phyloP scores from a whole-genome alignment of 2,113 vertebrate species.

The Chaetura pelagica region DNA sequence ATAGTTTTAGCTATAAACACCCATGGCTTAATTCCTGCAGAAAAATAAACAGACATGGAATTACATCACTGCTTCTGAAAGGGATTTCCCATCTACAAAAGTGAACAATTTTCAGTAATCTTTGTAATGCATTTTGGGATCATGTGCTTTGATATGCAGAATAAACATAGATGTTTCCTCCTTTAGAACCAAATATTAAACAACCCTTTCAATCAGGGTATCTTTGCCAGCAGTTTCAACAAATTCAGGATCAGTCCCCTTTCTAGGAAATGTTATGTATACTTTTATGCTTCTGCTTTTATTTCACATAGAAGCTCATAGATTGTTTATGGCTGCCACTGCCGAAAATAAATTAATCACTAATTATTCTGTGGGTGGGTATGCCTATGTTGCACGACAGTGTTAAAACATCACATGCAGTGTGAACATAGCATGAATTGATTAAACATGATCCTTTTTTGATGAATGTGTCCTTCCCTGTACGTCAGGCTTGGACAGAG shows the following conservation, averaged over 20 bases:
- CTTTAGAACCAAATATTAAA: neutral
- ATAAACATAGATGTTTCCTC: neutral
- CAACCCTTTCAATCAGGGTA: neutral
- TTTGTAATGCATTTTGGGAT: neutral
- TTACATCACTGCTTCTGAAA: neutral
- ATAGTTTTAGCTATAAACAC: neutral
- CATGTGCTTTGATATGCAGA: neutral
- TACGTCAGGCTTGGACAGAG: neutral
- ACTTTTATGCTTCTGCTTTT: neutral
- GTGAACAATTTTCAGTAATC: neutral
- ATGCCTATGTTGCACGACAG: neutral
- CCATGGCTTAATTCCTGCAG: neutral
- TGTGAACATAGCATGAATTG: neutral
- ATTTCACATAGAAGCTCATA: neutral
- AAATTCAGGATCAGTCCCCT: neutral
- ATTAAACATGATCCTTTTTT: neutral
- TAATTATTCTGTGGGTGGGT: neutral
- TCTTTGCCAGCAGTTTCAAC: neutral
- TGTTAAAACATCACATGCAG: neutral
- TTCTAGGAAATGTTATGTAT: neutral
- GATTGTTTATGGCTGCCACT: neutral
- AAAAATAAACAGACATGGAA: neutral
- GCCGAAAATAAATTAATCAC: neutral
- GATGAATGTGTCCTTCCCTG: constrained; percentile 19
- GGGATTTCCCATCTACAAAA: neutral